Conservation (phyloP, 2,888 invertebrate species). For the Gymnocheta viridis region DNA sequence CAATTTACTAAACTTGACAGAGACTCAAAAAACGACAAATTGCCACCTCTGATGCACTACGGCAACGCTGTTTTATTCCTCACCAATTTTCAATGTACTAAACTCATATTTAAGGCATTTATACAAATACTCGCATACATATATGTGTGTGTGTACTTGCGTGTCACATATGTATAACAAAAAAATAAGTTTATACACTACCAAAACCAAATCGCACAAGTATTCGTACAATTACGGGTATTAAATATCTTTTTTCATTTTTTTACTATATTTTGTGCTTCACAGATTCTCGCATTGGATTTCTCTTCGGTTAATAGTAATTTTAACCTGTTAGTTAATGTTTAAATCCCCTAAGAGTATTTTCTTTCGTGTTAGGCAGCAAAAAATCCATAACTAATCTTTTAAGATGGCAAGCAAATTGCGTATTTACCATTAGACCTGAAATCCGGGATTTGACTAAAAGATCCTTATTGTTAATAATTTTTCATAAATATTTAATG, state of each 20-base stretch:
- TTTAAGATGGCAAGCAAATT: constrained; percentile 13
- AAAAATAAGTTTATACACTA: no score
- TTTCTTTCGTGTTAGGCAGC: background rate
- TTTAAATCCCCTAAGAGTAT: background rate
- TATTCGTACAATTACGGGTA: background rate
- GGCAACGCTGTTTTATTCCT: no score
- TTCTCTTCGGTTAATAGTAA: constrained; percentile 18
- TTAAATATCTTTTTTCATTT: background rate
- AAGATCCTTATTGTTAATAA: background rate
- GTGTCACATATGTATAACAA: no score
- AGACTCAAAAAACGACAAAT: no score
- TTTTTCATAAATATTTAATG: background rate
- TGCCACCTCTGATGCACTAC: no score
- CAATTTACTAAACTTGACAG: no score
- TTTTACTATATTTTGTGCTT: background rate
- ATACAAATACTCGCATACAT: no score
- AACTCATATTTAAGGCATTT: no score
- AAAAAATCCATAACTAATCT: constrained; percentile 11
- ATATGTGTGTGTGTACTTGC: no score
- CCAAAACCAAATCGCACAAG: background rate
- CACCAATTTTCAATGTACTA: no score
- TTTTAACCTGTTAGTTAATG: constrained; percentile 21
- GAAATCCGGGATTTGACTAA: background rate
- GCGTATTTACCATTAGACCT: constrained; percentile 8
- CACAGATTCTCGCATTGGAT: constrained; percentile 7